Evolutionary conservation across 2,797 vertebrate genomes (phyloP).

Genomic region (Aphelocoma californica): DNA sequence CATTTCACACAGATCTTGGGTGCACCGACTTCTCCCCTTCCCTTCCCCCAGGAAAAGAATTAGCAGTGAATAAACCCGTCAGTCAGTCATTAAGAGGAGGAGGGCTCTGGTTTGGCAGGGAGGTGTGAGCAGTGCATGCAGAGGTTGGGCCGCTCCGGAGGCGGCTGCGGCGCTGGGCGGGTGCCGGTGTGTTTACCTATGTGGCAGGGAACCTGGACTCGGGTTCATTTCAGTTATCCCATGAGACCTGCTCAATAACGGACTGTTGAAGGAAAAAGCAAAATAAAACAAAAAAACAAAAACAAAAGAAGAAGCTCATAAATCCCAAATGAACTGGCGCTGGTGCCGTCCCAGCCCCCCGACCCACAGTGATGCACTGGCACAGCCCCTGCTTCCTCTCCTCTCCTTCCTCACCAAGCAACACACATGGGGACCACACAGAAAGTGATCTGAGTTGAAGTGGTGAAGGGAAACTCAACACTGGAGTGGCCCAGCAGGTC

Average conservation of each 20-base stretch:
- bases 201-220: conserved; percentile 82
- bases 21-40: background rate
- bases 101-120: conserved; percentile 47
- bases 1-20: background rate
- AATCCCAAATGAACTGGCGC: conserved; percentile 48
- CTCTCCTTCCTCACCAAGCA: background rate
- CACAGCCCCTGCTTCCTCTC: background rate
- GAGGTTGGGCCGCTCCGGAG: conserved; percentile 15
- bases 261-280: conserved; percentile 88
- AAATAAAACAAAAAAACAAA: conserved; percentile 62
- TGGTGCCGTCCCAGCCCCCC: background rate
- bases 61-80: background rate
- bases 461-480: background rate
- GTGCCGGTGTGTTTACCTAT: conserved; percentile 84
- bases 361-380: background rate
- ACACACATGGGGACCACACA: background rate
- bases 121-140: conserved; percentile 77
- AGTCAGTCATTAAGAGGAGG: background rate
- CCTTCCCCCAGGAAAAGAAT: background rate
- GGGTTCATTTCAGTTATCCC: conserved; percentile 94
- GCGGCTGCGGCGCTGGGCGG: conserved; percentile 29
- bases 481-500: background rate
- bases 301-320: conserved; percentile 69
- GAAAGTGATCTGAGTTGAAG: background rate
- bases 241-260: conserved; percentile 96